Evolutionary conservation across 1,140 invertebrate species (phyloP), one percentile per base, ranked within the genome.

Genomic region (Thalassaphorura encarpata): DNA sequence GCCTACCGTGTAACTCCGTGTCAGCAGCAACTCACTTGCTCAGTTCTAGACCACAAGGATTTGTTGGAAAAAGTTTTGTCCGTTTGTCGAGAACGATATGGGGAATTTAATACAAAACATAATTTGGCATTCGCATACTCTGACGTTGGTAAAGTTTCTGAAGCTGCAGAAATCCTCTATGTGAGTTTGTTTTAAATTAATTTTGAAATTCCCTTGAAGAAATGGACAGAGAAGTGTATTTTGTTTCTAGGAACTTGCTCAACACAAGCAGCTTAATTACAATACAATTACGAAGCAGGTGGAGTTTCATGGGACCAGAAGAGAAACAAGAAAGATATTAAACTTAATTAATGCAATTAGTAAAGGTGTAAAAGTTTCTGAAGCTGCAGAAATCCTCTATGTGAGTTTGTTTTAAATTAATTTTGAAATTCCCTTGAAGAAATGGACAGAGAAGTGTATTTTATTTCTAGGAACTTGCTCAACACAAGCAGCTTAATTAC

Each of bases 141-240:
- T 0, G 57, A 59, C 28, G 46, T 50, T 16, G 57, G 57, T 13
- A 26, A 54, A 24, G 18, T 59, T 11, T 33, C 43, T 13, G 57
- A 43, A 33, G 26, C 52, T 18, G 52, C 57, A 2, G 29, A 39
- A 53, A 8, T 36, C 21, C 53, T 58, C 43, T 4, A 13, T 31
- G 50, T 58, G 29, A 19, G 33, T 45, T 1, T 26, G 31, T 23
- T 36, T 18, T 47, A 15, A 54, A 23, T 24, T 18, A 31, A 4
- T 13, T 24, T 48, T 18, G 8, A 11, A 36, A 36, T 36, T 11
- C 33, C n/a, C n/a, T 11, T 36, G 8, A 36, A 8, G n/a, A 36
- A 36, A 36, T 36, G 33, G 8, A 36, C 33, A 36, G 33, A 36
- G n/a, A 11, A 11, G n/a, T 36, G 8, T n/a, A 36, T 36, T 48